phyloP scores from a whole-genome alignment of 2,113 vertebrate genomes.

The Galbula dea region DNA sequence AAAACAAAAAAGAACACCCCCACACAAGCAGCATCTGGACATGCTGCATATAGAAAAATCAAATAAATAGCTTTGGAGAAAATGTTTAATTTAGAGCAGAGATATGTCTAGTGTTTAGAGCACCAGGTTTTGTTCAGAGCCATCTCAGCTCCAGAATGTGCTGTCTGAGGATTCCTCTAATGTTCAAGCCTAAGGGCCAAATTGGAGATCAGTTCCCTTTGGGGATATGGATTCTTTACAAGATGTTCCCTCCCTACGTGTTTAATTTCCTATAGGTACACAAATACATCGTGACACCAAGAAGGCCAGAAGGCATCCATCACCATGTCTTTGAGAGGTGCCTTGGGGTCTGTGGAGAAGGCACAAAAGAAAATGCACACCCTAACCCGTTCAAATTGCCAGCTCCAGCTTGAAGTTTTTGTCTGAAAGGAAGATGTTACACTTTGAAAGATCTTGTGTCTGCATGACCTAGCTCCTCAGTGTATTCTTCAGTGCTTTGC shows the following conservation, averaged over 20 bases:
- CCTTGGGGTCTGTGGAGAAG: not conserved
- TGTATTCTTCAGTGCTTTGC: not conserved
- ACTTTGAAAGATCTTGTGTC: not conserved
- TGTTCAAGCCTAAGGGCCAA: not conserved
- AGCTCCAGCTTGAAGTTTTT: not conserved
- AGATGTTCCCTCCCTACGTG: not conserved
- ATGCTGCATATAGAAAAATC: constrained; percentile 11
- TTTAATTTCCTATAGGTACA: not conserved
- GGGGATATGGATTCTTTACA: not conserved
- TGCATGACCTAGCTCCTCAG: not conserved
- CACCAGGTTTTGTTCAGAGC: not conserved
- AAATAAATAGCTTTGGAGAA: constrained; percentile 28
- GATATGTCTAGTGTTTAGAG: not conserved
- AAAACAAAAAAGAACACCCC: too few relatives aligned
- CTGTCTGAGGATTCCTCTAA: not conserved
- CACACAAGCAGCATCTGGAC: not conserved
- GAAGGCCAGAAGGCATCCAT: not conserved
- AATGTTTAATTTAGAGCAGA: not conserved
- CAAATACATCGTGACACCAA: accelerated
- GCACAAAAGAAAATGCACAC: too few relatives aligned
- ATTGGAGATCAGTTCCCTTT: not conserved
- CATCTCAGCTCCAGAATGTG: not conserved
- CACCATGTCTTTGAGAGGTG: not conserved
- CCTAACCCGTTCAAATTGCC: not conserved
- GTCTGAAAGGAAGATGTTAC: not conserved